phyloP scores from a whole-genome alignment of 2,113 vertebrate genomes.

The Aspiorhynchus laticeps region DNA sequence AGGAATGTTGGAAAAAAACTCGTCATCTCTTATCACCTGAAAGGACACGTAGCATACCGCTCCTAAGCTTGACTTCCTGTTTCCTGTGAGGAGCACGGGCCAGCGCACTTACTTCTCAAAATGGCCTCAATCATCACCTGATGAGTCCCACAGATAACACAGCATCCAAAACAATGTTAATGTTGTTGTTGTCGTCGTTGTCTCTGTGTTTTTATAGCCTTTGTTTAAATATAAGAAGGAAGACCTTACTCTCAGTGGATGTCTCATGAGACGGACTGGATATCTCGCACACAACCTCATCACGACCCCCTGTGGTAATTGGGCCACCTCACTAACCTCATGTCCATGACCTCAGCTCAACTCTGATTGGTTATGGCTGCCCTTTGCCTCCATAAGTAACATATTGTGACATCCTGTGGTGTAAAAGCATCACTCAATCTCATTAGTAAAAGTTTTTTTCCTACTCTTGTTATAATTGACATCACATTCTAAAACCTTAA shows the following conservation, averaged over 20 bases:
- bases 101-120: slow-evolving; percentile 67
- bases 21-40: slow-evolving; percentile 70
- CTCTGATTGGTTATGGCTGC: background rate
- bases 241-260: slow-evolving; percentile 37
- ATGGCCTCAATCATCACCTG: slow-evolving; percentile 67
- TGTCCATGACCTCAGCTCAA: slow-evolving; percentile 19
- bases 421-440: slow-evolving; percentile 5
- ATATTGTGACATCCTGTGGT: background rate
- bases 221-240: slow-evolving; percentile 45
- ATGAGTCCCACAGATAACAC: slow-evolving; percentile 68
- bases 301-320: background rate
- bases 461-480: background rate
- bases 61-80: slow-evolving; percentile 74
- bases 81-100: slow-evolving; percentile 76
- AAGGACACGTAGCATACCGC: slow-evolving; percentile 66
- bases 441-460: background rate
- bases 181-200: slow-evolving; percentile 2
- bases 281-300: slow-evolving; percentile 3
- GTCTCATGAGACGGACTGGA: slow-evolving; percentile 9
- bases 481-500: background rate
- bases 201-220: slow-evolving; percentile 40
- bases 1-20: slow-evolving; percentile 63
- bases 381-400: slow-evolving; percentile 1
- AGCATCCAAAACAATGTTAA: slow-evolving; percentile 12
- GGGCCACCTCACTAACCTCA: slow-evolving; percentile 33